A percentile compares a stretch with the other conserved stretches of the same genome.
Evolutionary conservation across 2,797 vertebrate species (phyloP).

Genomic region (Pteropus rufus): DNA sequence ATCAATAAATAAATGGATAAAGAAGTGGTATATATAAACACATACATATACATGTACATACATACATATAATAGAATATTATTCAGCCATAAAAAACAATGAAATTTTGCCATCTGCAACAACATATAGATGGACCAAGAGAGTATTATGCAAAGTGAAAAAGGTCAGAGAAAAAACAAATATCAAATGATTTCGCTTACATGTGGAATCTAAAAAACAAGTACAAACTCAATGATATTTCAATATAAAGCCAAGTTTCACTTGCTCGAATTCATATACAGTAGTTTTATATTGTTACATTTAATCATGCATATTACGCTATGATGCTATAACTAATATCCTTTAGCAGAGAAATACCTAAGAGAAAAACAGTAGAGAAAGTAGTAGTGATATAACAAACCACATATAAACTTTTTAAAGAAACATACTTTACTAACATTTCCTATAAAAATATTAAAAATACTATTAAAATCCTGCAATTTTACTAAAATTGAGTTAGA

Average conservation of each 20-base stretch:
- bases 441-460: background rate
- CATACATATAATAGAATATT: no score
- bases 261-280: background rate
- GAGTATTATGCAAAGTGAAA: no score
- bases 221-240: background rate
- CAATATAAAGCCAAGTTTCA: slow-evolving; percentile 4
- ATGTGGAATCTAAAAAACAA: no score
- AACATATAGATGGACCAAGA: no score
- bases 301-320: background rate
- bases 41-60: no score
- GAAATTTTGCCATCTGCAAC: no score
- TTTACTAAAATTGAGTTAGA: background rate
- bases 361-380: background rate
- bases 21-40: no score
- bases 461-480: background rate
- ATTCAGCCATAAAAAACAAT: no score
- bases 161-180: no score
- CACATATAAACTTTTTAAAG: background rate
- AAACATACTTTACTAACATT: background rate
- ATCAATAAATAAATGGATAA: no score
- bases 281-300: background rate
- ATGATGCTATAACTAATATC: background rate
- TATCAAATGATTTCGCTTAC: no score
- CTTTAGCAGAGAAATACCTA: background rate
- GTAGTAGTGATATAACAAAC: background rate